These are phyloP conservation scores for Poliocrania exsul DNA, from an alignment of 2,797 vertebrate genomes.

Conservation along the genomic window DNA sequence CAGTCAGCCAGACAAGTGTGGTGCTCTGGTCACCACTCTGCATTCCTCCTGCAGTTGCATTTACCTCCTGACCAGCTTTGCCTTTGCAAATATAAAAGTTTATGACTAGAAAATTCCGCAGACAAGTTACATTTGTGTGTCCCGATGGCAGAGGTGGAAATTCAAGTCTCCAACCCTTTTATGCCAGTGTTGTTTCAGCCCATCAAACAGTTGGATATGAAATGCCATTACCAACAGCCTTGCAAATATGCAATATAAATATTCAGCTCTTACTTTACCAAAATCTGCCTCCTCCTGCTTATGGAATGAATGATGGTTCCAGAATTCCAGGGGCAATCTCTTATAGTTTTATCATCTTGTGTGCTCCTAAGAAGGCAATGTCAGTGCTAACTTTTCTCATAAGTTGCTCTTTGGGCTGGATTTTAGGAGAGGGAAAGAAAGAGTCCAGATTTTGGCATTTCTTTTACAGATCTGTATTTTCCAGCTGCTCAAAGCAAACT, in stretches of 20 bases:
- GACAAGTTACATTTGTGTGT: background rate
- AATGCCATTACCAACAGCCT: background rate
- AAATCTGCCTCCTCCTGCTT: background rate
- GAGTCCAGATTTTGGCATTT: background rate
- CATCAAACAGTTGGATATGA: rapidly evolving
- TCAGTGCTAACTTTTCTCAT: background rate
- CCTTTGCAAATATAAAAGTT: background rate
- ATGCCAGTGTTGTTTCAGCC: background rate
- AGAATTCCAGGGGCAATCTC: background rate
- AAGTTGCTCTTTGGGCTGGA: rapidly evolving
- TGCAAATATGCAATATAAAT: background rate
- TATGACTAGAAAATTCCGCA: background rate
- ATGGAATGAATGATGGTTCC: rapidly evolving
- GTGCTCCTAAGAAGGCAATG: background rate
- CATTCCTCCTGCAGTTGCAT: background rate
- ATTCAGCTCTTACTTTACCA: background rate
- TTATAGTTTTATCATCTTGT: rapidly evolving
- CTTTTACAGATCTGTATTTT: background rate
- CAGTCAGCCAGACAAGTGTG: background rate
- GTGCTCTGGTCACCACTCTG: background rate
- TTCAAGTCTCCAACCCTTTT: background rate
- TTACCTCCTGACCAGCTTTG: background rate
- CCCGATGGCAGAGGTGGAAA: background rate
- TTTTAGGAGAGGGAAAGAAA: background rate
- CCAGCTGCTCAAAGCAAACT: rapidly evolving